A percentile compares a stretch with the other conserved stretches of the same genome.
These are phyloP conservation scores for Mercenaria mercenaria DNA, from an alignment of 1,140 invertebrate species.

Conservation along the genomic window DNA sequence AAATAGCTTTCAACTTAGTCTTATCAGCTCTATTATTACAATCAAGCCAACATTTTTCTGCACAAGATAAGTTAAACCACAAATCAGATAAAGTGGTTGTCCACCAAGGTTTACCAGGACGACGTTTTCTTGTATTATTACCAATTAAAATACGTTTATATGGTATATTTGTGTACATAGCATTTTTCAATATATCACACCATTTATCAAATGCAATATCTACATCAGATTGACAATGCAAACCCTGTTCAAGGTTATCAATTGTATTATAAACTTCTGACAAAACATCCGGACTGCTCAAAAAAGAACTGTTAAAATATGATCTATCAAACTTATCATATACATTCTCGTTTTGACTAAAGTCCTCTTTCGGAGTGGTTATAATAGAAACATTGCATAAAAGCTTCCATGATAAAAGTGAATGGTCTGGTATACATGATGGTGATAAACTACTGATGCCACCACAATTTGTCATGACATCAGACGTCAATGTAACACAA, in stretches of 20 bases:
- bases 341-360: not conserved
- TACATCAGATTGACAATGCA: not conserved
- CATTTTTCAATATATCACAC: not conserved
- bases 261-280: not conserved
- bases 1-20: not conserved
- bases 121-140: not conserved
- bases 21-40: not conserved
- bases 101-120: not conserved
- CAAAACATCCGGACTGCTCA: not conserved
- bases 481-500: not conserved
- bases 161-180: not conserved
- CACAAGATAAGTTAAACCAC: not conserved
- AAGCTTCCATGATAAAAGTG: not conserved
- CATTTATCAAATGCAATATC: not conserved
- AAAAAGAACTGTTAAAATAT: not conserved
- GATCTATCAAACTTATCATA: not conserved
- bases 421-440: constrained; percentile 20
- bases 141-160: not conserved
- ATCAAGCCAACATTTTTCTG: not conserved
- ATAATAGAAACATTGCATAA: not conserved
- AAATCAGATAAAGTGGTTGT: not conserved
- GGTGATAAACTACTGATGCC: not conserved
- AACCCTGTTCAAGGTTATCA: not conserved
- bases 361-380: not conserved
- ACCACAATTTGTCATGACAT: not conserved